Percentiles rank a stretch among this genome's conserved stretches.
These are phyloP conservation scores for Tipula vernalis DNA, from an alignment of 2,888 invertebrate species.

Conservation along the genomic window DNA sequence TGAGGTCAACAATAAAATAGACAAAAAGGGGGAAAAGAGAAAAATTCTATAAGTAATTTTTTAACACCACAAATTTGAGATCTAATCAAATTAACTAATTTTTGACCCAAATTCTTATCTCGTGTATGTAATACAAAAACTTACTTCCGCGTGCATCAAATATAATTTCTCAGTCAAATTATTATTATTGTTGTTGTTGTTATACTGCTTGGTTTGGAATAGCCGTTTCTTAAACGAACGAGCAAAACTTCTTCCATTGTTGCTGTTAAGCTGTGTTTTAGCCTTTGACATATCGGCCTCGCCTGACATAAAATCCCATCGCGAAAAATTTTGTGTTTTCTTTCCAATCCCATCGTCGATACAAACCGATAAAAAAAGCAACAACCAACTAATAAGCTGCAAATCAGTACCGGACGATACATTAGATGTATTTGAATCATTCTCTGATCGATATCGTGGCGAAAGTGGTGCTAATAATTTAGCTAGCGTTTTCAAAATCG, in stretches of 20 bases:
- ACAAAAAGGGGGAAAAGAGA: not conserved
- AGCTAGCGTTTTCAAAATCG: conserved; percentile 46
- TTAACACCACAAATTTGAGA: not conserved
- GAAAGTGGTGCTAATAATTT: conserved; percentile 44
- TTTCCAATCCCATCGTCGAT: conserved; percentile 41
- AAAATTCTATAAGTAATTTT: not conserved
- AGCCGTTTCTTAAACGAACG: conserved; percentile 33
- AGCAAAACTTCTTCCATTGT: conserved; percentile 28
- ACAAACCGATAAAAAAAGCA: conserved; percentile 62
- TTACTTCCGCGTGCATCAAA: conserved; percentile 13
- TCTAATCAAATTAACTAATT: not conserved
- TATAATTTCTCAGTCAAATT: conserved; percentile 13
- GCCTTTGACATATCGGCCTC: conserved; percentile 45
- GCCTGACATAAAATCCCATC: conserved; percentile 88
- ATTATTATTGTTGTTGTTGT: conserved; percentile 7
- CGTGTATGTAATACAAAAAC: not conserved
- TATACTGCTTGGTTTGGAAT: conserved; percentile 13
- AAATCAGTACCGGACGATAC: conserved; percentile 47
- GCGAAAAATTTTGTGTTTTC: conserved; percentile 36
- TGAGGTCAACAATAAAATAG: not conserved
- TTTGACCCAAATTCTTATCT: not conserved
- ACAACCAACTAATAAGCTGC: conserved; percentile 58
- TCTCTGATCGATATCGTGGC: conserved; percentile 24
- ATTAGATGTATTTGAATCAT: conserved; percentile 22
- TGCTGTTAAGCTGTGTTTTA: conserved; percentile 25